phyloP scores from a whole-genome alignment of 2,113 vertebrate species.

The Mesoclemmys tuberculata region DNA sequence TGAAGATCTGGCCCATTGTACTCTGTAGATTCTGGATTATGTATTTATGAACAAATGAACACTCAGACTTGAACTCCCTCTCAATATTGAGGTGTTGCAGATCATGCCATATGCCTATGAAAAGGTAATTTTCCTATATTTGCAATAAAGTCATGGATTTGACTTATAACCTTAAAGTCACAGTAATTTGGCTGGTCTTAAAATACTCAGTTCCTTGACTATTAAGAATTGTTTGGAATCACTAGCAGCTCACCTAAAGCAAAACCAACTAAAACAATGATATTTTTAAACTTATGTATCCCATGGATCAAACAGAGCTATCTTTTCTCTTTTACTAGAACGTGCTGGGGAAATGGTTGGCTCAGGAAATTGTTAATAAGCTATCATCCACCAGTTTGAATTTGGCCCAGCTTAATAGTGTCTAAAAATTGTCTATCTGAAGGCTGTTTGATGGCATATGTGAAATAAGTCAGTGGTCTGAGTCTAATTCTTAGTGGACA shows the following conservation, averaged over 20 bases:
- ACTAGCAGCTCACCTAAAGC: neutral
- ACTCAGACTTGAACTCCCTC: neutral
- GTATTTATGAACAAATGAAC: neutral
- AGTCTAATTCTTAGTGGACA: neutral
- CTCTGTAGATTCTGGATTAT: neutral
- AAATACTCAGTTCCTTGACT: neutral
- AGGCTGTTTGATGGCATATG: neutral
- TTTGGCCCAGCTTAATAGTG: neutral
- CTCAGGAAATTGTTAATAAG: neutral
- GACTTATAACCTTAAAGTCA: neutral
- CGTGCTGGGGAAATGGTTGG: neutral
- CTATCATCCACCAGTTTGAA: neutral
- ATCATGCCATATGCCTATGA: neutral
- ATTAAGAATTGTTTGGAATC: neutral
- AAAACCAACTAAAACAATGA: neutral
- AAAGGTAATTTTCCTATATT: neutral
- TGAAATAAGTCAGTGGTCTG: neutral
- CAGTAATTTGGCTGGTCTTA: neutral
- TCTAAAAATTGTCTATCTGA: neutral
- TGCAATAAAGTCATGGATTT: neutral
- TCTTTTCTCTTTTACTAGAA: neutral
- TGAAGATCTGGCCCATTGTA: neutral
- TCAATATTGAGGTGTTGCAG: neutral
- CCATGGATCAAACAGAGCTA: neutral
- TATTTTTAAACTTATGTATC: neutral